Conservation (phyloP, 2,888 invertebrate species). For the Macrophya alboannulata region DNA sequence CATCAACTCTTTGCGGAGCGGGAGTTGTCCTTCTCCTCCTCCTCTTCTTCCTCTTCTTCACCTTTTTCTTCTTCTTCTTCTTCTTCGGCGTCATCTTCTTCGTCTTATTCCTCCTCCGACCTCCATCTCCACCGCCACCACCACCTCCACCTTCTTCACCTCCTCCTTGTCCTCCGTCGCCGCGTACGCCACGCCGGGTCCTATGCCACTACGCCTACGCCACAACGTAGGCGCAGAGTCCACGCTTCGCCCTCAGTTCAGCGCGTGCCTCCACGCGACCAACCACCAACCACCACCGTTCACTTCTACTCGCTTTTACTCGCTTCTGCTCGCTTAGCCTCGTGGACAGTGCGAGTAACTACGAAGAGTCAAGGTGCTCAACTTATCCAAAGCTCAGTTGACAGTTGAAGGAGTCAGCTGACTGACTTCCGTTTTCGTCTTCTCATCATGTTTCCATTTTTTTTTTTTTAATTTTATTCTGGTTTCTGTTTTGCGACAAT, state of each 20-base stretch:
- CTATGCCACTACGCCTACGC: slow-evolving; percentile 74
- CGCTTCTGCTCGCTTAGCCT: slow-evolving; percentile 58
- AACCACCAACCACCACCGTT: slow-evolving; percentile 75
- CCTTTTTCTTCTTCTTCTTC: slow-evolving; percentile 61
- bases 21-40: slow-evolving; percentile 54
- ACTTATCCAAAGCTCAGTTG: background rate
- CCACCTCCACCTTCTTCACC: slow-evolving; percentile 38
- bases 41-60: slow-evolving; percentile 59
- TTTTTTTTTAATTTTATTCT: background rate
- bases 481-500: background rate
- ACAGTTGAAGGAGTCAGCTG: slow-evolving; percentile 23
- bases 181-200: slow-evolving; percentile 48
- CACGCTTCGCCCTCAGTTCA: slow-evolving; percentile 79
- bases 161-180: slow-evolving; percentile 38
- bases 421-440: slow-evolving; percentile 8
- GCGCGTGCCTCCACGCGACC: slow-evolving; percentile 80
- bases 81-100: slow-evolving; percentile 57
- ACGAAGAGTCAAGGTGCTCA: slow-evolving; percentile 34
- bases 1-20: slow-evolving; percentile 56
- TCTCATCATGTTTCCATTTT: background rate
- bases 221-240: slow-evolving; percentile 78
- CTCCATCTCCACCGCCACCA: slow-evolving; percentile 32
- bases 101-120: slow-evolving; percentile 62
- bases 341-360: slow-evolving; percentile 45
- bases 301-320: slow-evolving; percentile 65